A percentile compares a stretch with the other conserved stretches of the same genome.
phyloP scores from a whole-genome alignment of 2,113 vertebrate genomes.

The Corvus cornix region DNA sequence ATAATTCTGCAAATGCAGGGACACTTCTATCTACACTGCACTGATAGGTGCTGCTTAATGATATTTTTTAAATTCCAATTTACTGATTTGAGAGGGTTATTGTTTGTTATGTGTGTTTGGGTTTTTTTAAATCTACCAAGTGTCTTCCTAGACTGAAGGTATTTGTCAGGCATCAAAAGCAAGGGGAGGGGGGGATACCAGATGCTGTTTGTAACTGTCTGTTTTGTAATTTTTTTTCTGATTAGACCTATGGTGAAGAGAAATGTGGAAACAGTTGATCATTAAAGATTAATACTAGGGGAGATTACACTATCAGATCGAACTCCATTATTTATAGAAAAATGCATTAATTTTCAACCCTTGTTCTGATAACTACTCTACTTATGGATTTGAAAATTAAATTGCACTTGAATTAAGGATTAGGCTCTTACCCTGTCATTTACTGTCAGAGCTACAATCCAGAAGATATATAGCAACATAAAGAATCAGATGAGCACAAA shows the following conservation, averaged over 20 bases:
- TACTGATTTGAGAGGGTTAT: neutral
- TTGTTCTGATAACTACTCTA: neutral
- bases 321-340: neutral
- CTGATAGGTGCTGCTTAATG: neutral
- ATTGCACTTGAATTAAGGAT: neutral
- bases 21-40: neutral
- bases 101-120: neutral
- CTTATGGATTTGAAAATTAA: neutral
- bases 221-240: neutral
- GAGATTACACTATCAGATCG: neutral
- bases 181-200: accelerated
- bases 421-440: neutral
- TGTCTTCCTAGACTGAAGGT: neutral
- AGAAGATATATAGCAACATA: neutral
- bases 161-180: neutral
- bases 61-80: neutral
- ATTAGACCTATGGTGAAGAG: neutral
- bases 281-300: neutral
- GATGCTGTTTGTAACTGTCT: neutral
- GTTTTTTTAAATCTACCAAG: neutral
- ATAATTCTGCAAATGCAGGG: neutral
- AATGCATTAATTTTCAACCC: neutral
- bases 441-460: neutral
- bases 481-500: neutral
- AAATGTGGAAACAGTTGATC: neutral